Percentiles rank a stretch among this genome's conserved stretches.
phyloP scores from a whole-genome alignment of 2,797 vertebrate species.

The Sphenopsis melanotis region DNA sequence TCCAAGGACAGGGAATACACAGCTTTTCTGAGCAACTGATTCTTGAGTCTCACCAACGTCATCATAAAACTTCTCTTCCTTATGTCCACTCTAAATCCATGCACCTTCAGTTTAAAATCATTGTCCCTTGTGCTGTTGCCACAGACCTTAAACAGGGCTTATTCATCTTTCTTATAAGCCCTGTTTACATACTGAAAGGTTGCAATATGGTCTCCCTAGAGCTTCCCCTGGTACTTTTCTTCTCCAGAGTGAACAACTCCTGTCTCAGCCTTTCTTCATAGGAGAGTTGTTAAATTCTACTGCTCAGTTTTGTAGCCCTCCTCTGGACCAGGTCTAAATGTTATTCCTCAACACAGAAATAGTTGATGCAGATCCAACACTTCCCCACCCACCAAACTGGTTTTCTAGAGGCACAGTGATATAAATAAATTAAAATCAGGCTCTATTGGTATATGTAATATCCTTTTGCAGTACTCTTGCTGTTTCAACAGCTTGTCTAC shows the following conservation, averaged over 20 bases:
- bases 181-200: not conserved
- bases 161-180: not conserved
- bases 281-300: not conserved
- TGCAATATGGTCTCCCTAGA: not conserved
- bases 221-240: not conserved
- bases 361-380: not conserved
- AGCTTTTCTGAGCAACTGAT: not conserved
- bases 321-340: not conserved
- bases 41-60: not conserved
- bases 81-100: not conserved
- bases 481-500: not conserved
- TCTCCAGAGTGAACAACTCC: not conserved
- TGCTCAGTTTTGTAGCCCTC: not conserved
- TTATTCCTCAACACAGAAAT: not conserved
- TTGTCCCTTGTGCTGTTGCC: not conserved
- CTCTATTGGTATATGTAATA: not conserved
- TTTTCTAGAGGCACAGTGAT: not conserved
- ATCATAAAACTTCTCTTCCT: not conserved
- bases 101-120: not conserved
- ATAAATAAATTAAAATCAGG: not conserved
- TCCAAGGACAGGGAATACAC: not conserved
- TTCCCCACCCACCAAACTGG: accelerated
- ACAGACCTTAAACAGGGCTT: not conserved
- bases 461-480: not conserved
- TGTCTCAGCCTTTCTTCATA: not conserved